Percentiles rank a stretch among this genome's conserved stretches.
phyloP scores from a whole-genome alignment of 2,797 vertebrate species.

The Adelosebastes latens region DNA sequence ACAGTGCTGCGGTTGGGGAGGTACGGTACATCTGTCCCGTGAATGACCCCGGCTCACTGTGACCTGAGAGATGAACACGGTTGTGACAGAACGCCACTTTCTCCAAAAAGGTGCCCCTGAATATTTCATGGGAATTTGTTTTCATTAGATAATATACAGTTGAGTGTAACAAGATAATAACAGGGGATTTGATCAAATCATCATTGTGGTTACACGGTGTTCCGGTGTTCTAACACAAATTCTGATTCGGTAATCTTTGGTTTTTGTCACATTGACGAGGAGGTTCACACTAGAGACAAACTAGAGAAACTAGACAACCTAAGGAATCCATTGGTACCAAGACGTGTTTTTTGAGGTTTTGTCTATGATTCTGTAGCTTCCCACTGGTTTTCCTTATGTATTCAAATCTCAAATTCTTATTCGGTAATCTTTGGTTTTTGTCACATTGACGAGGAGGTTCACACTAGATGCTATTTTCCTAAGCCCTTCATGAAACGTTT shows the following conservation, averaged over 20 bases:
- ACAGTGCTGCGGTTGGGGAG: not conserved
- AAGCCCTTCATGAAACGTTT: no score
- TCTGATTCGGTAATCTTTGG: not conserved
- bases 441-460: not conserved
- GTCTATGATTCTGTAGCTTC: no score
- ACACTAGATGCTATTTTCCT: not conserved
- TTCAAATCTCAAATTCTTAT: not conserved
- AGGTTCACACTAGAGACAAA: not conserved
- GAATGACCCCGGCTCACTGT: constrained; percentile 22
- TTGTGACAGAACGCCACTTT: not conserved
- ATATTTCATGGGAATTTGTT: constrained; percentile 41
- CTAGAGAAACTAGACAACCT: no score
- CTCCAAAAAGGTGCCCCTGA: constrained; percentile 9
- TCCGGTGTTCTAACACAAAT: constrained; percentile 1
- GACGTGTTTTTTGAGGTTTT: no score
- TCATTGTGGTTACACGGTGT: constrained; percentile 34
- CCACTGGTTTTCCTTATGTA: no score
- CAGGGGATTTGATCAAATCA: constrained; percentile 33
- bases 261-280: not conserved
- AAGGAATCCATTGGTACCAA: no score
- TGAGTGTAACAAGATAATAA: constrained; percentile 62
- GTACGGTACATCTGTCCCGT: constrained; percentile 10
- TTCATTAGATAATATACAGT: constrained; percentile 42
- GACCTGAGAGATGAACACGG: not conserved
- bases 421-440: not conserved